These are phyloP conservation scores for Cyphomyrus discorhynchus DNA, from an alignment of 2,113 vertebrate genomes.

Conservation along the genomic window DNA sequence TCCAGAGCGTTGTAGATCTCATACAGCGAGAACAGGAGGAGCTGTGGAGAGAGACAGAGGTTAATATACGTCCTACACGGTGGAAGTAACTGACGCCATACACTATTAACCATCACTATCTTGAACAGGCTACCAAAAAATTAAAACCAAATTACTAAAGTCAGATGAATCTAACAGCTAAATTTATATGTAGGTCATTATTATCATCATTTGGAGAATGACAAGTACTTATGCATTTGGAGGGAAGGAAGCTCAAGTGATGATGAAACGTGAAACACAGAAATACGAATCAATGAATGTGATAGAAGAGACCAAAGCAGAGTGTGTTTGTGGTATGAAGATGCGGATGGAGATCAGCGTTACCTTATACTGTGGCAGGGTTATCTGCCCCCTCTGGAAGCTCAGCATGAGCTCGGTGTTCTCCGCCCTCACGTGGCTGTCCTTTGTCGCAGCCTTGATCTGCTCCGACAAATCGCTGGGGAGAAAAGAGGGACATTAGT, in stretches of 20 bases:
- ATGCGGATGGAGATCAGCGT: conserved; percentile 36
- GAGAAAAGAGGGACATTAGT: neutral
- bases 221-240: neutral
- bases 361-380: conserved; percentile 77
- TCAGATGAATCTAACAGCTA: neutral
- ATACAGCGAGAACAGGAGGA: conserved; percentile 80
- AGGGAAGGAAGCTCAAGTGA: neutral
- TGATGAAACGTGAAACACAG: neutral
- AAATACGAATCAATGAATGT: neutral
- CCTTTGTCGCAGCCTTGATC: conserved; percentile 80
- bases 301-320: neutral
- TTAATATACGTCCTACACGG: neutral
- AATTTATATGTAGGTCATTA: neutral
- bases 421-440: conserved; percentile 77
- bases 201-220: neutral
- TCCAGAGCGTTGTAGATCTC: conserved; percentile 81
- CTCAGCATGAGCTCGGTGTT: conserved; percentile 81
- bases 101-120: neutral
- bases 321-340: neutral
- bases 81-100: neutral
- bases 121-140: neutral
- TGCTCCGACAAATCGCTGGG: conserved; percentile 79
- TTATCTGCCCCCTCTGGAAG: conserved; percentile 79
- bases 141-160: neutral
- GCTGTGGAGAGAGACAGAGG: conserved; percentile 50